Conservation (phyloP, 2,113 vertebrate genomes). For the Rutilus rutilus region DNA sequence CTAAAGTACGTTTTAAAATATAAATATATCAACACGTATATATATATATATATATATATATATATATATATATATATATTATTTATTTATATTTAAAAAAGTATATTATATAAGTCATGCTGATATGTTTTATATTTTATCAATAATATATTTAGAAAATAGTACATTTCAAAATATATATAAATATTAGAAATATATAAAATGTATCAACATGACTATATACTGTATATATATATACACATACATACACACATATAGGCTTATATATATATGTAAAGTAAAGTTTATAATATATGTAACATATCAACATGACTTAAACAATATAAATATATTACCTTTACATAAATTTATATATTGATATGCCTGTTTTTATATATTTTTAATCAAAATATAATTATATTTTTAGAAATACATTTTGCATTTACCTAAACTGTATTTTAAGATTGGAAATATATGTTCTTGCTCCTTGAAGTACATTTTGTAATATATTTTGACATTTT, state of each 20-base stretch:
- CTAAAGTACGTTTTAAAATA: neutral
- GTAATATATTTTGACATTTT: too few species aligned
- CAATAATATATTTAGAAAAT: neutral
- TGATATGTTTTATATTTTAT: neutral
- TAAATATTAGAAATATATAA: neutral
- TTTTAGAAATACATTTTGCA: too few species aligned
- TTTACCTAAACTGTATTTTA: too few species aligned
- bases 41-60: slow-evolving; percentile 2
- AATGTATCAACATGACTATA: neutral
- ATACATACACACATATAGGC: neutral
- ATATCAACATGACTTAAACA: neutral
- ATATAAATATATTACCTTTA: neutral
- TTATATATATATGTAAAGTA: neutral
- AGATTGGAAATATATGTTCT: too few species aligned
- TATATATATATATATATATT: neutral
- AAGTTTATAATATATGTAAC: neutral
- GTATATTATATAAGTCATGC: too few species aligned
- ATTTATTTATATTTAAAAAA: too few species aligned
- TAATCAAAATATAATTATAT: too few species aligned
- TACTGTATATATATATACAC: neutral
- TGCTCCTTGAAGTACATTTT: too few species aligned
- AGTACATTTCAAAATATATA: neutral
- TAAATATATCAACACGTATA: neutral
- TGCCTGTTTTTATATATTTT: too few species aligned
- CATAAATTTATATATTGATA: neutral